Evolutionary conservation across 2,888 invertebrate species (phyloP), one percentile per base, ranked within the genome.

Genomic region (Pimpla rufipes): DNA sequence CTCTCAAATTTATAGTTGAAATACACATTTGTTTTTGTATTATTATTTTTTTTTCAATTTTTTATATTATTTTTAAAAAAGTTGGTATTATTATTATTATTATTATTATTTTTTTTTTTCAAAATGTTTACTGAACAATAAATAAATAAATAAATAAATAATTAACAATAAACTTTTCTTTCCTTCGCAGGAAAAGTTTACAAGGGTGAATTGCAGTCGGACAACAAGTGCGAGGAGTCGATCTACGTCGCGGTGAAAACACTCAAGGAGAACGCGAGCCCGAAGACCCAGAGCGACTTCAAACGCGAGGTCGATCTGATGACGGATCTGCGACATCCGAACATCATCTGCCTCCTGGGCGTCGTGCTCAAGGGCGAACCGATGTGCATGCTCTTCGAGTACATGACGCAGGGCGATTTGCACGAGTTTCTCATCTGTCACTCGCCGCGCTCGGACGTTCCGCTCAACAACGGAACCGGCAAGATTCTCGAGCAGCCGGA

Each of bases 341-440:
- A 99, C 93, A 98, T 99, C 89, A 98, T 99, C 57, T 98, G 98
- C 93, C 96, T 99, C 87, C 95, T 99, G 80, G 99, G 99, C 0
- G 98, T 98, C 8, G 97, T 98, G 79, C 95, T 98, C 83, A 97
- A 97, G 89, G 97, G 97, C 89, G 97, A 98, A 90, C 98, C 98
- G 0, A 95, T 97, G 93, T 98, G 98, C 91, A 98, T 99, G 98
- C 94, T 99, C 23, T 99, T 99, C 94, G 99, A 99, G 93, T 98
- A 98, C 92, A 99, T 99, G 99, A 97, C 97, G 0, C 96, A 98
- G 93, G 99, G 99, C 0, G 99, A 99, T 93, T 94, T 99, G 73
- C 99, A 99, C 92, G 99, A 99, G 93, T 99, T 98, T 94, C 94
- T 99, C 23, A 97, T 98, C 90, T 95, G 96, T 1, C 97, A 98